A percentile compares a stretch with the other conserved stretches of the same genome.
These are phyloP conservation scores for Chionodraco myersi DNA, from an alignment of 2,113 vertebrate species.

Conservation along the genomic window DNA sequence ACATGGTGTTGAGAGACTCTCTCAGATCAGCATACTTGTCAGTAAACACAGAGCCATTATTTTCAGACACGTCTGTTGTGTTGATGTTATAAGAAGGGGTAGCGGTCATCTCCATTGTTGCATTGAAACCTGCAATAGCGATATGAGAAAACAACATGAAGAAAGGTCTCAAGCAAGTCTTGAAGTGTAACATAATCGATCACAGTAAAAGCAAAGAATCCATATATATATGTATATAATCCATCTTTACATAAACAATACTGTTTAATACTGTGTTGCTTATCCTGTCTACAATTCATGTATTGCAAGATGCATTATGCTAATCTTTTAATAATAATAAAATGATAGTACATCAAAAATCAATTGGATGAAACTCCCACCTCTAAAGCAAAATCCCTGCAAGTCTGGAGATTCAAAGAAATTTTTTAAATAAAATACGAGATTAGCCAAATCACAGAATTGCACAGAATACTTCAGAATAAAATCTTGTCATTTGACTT, in stretches of 20 bases:
- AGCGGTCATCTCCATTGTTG: neutral
- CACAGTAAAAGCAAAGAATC: neutral
- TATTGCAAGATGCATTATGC: neutral
- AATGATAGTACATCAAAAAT: too few species aligned
- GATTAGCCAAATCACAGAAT: neutral
- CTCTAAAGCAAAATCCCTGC: too few species aligned
- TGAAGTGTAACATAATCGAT: too few species aligned
- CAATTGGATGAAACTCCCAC: too few species aligned
- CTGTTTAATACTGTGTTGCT: neutral
- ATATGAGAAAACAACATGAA: neutral
- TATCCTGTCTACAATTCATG: neutral
- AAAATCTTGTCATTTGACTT: too few species aligned
- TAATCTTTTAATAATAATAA: neutral
- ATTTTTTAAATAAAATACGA: neutral
- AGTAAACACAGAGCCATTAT: rapidly evolving
- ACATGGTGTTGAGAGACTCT: constrained; percentile 73
- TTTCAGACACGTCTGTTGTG: neutral
- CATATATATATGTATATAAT: too few species aligned
- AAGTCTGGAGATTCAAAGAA: too few species aligned
- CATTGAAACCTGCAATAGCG: constrained; percentile 15
- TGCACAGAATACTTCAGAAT: too few species aligned
- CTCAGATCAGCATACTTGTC: constrained; percentile 69
- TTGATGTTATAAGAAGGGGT: neutral
- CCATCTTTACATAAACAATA: too few species aligned
- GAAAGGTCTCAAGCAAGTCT: too few species aligned